These are phyloP conservation scores for Crocodylus rhombifer DNA, from an alignment of 2,797 vertebrate species.

Conservation along the genomic window DNA sequence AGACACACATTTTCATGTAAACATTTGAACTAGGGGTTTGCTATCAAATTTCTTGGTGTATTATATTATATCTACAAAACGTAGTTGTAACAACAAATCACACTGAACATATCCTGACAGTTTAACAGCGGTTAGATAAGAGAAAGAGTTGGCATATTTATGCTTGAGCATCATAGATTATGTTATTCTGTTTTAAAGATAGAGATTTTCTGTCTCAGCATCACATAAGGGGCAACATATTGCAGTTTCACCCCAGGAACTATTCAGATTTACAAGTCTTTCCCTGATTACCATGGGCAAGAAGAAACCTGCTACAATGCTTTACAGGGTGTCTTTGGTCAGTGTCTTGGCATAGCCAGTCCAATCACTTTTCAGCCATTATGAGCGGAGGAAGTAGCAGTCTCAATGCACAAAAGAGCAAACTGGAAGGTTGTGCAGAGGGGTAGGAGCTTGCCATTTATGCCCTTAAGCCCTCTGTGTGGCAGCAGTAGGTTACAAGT, in stretches of 20 bases:
- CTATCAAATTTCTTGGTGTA: background rate
- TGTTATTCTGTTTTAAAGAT: background rate
- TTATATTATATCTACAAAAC: background rate
- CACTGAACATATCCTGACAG: background rate
- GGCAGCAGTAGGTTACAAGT: background rate
- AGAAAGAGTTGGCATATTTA: background rate
- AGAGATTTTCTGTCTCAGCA: background rate
- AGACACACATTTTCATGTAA: too few relatives aligned
- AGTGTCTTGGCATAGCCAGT: too few relatives aligned
- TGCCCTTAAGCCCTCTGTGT: background rate
- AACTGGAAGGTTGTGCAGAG: background rate
- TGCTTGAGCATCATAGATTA: slow-evolving; percentile 4
- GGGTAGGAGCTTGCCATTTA: background rate
- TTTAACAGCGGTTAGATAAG: slow-evolving; percentile 1
- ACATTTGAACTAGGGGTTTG: background rate
- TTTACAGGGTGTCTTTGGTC: background rate
- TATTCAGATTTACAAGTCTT: background rate
- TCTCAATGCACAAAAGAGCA: background rate
- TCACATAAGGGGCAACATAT: background rate
- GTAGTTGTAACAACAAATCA: background rate
- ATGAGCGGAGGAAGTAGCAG: background rate
- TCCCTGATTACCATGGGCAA: background rate
- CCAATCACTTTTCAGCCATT: background rate
- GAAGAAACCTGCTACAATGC: background rate
- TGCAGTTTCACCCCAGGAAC: background rate